These are phyloP conservation scores for Psophia crepitans DNA, from an alignment of 2,113 vertebrate genomes.

Conservation along the genomic window DNA sequence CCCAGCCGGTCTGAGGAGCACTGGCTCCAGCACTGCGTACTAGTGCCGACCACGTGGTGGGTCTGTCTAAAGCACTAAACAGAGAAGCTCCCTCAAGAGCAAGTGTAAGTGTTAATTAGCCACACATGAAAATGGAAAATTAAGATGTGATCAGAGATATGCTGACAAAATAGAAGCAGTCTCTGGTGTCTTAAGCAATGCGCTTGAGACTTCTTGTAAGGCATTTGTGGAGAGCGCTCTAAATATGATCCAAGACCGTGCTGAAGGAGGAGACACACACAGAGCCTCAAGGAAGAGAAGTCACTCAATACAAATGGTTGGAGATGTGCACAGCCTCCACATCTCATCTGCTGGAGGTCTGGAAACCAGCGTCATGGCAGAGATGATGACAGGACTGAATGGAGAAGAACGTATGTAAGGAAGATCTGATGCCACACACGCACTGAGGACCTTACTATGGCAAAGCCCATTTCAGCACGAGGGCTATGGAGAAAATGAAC, in stretches of 20 bases:
- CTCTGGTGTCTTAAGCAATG: not conserved
- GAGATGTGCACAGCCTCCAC: not conserved
- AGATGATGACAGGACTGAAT: not conserved
- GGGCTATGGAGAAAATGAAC: not conserved
- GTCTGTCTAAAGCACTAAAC: not conserved
- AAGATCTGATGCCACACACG: not conserved
- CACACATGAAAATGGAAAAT: not conserved
- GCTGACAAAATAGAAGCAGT: not conserved
- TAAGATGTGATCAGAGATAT: not conserved
- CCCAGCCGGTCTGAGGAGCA: not conserved
- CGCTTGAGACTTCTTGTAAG: not conserved
- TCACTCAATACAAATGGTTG: not conserved
- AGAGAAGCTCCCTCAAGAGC: not conserved
- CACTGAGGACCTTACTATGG: not conserved
- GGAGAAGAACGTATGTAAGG: fast-evolving
- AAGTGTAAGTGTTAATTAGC: not conserved
- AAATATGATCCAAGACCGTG: not conserved
- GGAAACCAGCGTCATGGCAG: not conserved
- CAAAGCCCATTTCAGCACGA: fast-evolving
- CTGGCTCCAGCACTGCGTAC: not conserved
- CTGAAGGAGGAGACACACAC: not conserved
- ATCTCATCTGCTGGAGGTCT: not conserved
- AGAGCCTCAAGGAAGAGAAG: not conserved
- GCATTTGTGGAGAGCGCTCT: not conserved
- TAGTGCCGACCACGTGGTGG: not conserved